These are phyloP conservation scores for Melanostigma gelatinosum DNA, from an alignment of 2,113 vertebrate genomes.

Conservation along the genomic window DNA sequence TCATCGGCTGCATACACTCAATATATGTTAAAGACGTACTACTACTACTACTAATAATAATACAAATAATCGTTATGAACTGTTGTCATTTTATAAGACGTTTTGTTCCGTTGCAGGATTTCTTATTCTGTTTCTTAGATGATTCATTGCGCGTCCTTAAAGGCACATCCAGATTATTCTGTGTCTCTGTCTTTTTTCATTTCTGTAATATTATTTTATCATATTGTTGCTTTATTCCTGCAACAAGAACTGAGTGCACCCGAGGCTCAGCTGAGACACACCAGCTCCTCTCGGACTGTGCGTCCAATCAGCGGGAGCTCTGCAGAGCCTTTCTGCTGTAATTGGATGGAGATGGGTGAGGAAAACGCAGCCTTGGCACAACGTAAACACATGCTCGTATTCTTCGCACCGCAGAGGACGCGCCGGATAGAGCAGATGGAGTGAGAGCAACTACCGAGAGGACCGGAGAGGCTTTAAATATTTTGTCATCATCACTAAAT, in stretches of 20 bases:
- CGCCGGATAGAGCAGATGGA: slow-evolving; percentile 73
- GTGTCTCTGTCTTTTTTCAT: neutral
- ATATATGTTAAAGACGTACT: neutral
- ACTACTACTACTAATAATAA: neutral
- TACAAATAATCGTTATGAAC: neutral
- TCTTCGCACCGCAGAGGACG: slow-evolving; percentile 85
- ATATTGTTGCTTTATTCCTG: slow-evolving; percentile 34
- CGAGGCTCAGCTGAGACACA: slow-evolving; percentile 67
- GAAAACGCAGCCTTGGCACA: slow-evolving; percentile 86
- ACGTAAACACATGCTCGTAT: slow-evolving; percentile 91
- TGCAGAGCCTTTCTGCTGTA: slow-evolving; percentile 81
- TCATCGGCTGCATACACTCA: neutral
- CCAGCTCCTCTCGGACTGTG: slow-evolving; percentile 83
- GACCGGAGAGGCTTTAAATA: slow-evolving; percentile 25
- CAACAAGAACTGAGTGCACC: slow-evolving; percentile 53
- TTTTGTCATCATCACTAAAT: neutral
- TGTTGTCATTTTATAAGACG: neutral
- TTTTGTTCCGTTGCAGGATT: neutral
- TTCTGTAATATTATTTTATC: slow-evolving; percentile 2
- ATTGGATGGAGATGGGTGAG: slow-evolving; percentile 88
- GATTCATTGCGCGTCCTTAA: neutral
- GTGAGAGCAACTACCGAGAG: slow-evolving; percentile 31
- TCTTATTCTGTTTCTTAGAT: neutral
- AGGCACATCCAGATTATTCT: neutral
- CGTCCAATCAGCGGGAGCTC: slow-evolving; percentile 88